Percentiles rank a stretch among this genome's conserved stretches.
These are phyloP conservation scores for Budorcas taxicolor DNA, from an alignment of 2,113 vertebrate genomes.

Conservation along the genomic window DNA sequence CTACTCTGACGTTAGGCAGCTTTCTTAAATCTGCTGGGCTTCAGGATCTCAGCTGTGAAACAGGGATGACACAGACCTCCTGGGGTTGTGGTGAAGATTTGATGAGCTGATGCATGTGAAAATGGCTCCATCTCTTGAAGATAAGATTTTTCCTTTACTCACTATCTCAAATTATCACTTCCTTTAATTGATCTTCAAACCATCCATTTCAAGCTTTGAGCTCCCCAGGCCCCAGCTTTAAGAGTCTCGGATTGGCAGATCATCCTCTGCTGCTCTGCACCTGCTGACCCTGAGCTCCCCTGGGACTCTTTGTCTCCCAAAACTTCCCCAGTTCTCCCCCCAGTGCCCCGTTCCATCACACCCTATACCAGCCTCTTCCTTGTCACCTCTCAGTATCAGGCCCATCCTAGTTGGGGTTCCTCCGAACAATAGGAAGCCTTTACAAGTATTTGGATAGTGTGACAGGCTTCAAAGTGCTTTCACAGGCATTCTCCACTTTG, in stretches of 20 bases:
- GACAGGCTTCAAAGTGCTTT: constrained; percentile 31
- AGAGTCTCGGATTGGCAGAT: not conserved
- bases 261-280: not conserved
- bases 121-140: not conserved
- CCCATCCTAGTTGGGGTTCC: not conserved
- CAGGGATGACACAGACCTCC: not conserved
- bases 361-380: not conserved
- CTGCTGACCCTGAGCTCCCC: not conserved
- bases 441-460: constrained; percentile 21
- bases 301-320: not conserved
- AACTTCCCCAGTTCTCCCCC: not conserved
- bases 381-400: not conserved
- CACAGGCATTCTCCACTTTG: constrained; percentile 13
- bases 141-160: not conserved
- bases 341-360: not conserved
- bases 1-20: not conserved
- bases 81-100: not conserved
- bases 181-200: not conserved
- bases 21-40: not conserved
- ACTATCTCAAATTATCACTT: not conserved
- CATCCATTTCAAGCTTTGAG: not conserved
- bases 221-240: not conserved
- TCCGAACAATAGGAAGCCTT: constrained; percentile 28
- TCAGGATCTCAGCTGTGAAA: not conserved
- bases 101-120: not conserved